These are phyloP conservation scores for Poecilia latipinna DNA, from an alignment of 2,113 vertebrate genomes.

Conservation along the genomic window DNA sequence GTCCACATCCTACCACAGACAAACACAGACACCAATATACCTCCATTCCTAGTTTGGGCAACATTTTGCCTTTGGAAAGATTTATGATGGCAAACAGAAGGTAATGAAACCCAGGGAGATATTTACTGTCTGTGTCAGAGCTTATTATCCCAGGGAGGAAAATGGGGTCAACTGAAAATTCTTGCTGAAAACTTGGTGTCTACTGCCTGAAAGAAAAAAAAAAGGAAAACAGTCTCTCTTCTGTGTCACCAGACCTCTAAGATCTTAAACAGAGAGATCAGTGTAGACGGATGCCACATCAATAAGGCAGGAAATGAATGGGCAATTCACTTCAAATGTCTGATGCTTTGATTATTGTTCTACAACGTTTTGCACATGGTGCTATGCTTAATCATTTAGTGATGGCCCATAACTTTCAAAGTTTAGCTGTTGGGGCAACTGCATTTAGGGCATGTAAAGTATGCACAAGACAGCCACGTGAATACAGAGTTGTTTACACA, in stretches of 20 bases:
- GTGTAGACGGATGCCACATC: constrained; percentile 40
- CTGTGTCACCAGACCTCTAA: constrained; percentile 33
- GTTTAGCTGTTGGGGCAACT: constrained; percentile 64
- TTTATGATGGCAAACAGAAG: constrained; percentile 73
- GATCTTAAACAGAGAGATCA: constrained; percentile 55
- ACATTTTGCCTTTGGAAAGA: constrained; percentile 63
- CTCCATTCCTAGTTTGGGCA: constrained; percentile 62
- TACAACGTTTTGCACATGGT: constrained; percentile 43
- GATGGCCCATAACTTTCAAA: constrained; percentile 50
- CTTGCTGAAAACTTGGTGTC: constrained; percentile 67
- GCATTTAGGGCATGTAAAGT: constrained; percentile 58
- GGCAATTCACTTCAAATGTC: constrained; percentile 40
- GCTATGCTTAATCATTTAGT: constrained; percentile 57
- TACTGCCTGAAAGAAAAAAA: constrained; percentile 45
- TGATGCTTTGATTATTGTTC: constrained; percentile 33
- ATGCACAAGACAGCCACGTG: constrained; percentile 62
- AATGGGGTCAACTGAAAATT: constrained; percentile 70
- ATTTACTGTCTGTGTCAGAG: constrained; percentile 70
- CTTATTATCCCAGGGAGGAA: constrained; percentile 66
- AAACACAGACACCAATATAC: constrained; percentile 45
- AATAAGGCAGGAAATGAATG: constrained; percentile 45
- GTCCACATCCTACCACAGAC: constrained; percentile 7
- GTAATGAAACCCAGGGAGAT: constrained; percentile 73
- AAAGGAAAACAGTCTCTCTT: constrained; percentile 18
- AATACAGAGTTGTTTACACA: constrained; percentile 51